Evolutionary conservation across 2,113 vertebrate species (phyloP), one percentile per base, ranked within the genome.

Genomic region (Polyodon spathula): DNA sequence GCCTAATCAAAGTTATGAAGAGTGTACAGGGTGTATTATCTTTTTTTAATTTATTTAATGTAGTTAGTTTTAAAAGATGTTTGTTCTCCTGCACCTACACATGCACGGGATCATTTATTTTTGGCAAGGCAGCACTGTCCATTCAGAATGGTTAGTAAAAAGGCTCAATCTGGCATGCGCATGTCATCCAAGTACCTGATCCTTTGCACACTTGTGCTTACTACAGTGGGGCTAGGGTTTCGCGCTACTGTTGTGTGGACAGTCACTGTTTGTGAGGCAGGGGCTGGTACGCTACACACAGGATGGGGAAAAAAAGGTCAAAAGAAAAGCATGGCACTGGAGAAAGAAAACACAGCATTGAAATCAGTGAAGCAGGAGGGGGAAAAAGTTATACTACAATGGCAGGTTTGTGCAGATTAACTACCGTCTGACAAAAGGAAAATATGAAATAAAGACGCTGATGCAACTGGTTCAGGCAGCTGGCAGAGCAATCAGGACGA

Each of bases 111-210:
- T n/a, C n/a, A n/a, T n/a, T n/a, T n/a, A n/a, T n/a, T n/a, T n/a
- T n/a, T n/a, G n/a, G n/a, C n/a, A n/a, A n/a, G n/a, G n/a, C n/a
- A n/a, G n/a, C n/a, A n/a, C n/a, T n/a, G 7, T 44, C 12, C 43
- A 44, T 44, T 44, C 12, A 44, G 43, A 8, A 12, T 44, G 12
- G 43, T 44, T 11, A 54, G 37, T 37, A 3, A 8, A 58, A 54
- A 65, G 58, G 63, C 68, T 72, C 56, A 59, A 68, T 11, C 68
- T 65, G 51, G 38, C 82, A 80, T 82, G 86, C 85, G 77, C 61
- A 72, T 71, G 64, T 69, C 63, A 63, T 72, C 65, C 73, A 75
- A 75, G 78, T 98, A 97, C 95, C 95, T 98, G 93, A 77, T 73
- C 38, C 81, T 82, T 42, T 83, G 84, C 71, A 81, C 74, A 79